Percentiles rank a stretch among this genome's conserved stretches.
phyloP scores from a whole-genome alignment of 2,888 invertebrate species.

The Himalopsyche kuldschensis region DNA sequence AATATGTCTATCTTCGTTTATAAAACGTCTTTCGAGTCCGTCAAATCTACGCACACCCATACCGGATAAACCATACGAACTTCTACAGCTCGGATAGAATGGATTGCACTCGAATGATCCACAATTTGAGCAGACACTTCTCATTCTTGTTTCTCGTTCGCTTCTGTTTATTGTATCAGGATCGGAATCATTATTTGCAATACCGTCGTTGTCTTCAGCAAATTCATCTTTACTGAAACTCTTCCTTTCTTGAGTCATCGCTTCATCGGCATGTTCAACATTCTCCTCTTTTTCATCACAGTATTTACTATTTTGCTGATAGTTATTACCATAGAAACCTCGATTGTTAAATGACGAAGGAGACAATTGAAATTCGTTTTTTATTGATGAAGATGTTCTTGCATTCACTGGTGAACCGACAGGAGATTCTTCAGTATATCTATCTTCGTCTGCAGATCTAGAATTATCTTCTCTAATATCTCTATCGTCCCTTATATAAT shows the following conservation, averaged over 20 bases:
- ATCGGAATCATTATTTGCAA: constrained; percentile 31
- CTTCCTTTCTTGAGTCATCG: constrained; percentile 34
- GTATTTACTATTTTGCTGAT: constrained; percentile 17
- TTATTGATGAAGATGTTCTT: constrained; percentile 25
- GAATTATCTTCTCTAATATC: constrained; percentile 35
- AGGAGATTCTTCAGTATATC: constrained; percentile 37
- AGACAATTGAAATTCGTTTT: constrained; percentile 34
- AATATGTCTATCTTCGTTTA: constrained; percentile 45
- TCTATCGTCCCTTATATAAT: constrained; percentile 14
- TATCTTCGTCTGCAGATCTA: constrained; percentile 35
- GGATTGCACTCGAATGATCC: constrained; percentile 61
- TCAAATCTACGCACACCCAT: constrained; percentile 51
- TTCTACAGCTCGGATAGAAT: constrained; percentile 50
- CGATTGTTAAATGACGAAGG: constrained; percentile 19
- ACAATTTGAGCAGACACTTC: constrained; percentile 57
- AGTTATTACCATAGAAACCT: constrained; percentile 19
- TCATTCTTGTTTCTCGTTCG: constrained; percentile 20
- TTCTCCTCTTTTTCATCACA: constrained; percentile 6
- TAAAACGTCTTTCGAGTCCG: constrained; percentile 50
- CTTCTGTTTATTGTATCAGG: constrained; percentile 19
- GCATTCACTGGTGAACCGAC: constrained; percentile 29
- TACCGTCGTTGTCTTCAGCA: constrained; percentile 41
- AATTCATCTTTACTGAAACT: constrained; percentile 50
- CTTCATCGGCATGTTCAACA: constrained; percentile 8
- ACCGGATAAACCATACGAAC: constrained; percentile 42